These are phyloP conservation scores for Eupristina koningsbergeri DNA, from an alignment of 1,140 invertebrate species.

Conservation along the genomic window DNA sequence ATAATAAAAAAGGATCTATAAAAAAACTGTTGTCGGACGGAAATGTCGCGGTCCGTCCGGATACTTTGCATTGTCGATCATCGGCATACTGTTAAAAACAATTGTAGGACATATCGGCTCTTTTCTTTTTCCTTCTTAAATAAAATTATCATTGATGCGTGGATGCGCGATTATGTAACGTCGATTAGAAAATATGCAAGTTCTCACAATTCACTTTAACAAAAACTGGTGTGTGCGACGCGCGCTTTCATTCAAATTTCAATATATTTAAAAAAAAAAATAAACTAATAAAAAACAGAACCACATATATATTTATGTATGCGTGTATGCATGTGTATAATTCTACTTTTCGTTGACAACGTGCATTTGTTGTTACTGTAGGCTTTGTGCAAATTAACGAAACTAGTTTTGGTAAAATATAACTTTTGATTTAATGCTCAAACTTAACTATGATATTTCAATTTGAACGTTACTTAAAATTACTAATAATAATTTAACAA, in stretches of 20 bases:
- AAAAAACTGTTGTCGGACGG: constrained; percentile 47
- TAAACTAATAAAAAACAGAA: constrained; percentile 37
- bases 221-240: constrained; percentile 20
- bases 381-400: constrained; percentile 44
- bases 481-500: constrained; percentile 25
- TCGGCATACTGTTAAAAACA: constrained; percentile 51
- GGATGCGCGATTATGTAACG: constrained; percentile 31
- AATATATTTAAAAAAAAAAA: constrained; percentile 26
- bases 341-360: constrained; percentile 41
- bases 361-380: constrained; percentile 1
- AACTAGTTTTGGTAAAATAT: constrained; percentile 25
- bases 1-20: constrained; percentile 51
- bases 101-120: constrained; percentile 48
- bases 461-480: constrained; percentile 22
- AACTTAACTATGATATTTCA: constrained; percentile 19
- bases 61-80: constrained; percentile 43
- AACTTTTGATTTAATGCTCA: constrained; percentile 41
- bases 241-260: constrained; percentile 21
- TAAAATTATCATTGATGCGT: constrained; percentile 35
- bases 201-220: constrained; percentile 30
- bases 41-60: constrained; percentile 45
- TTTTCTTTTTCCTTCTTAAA: constrained; percentile 32
- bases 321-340: not conserved
- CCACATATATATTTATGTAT: constrained; percentile 13
- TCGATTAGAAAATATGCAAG: constrained; percentile 40